Base-by-base conservation (phyloP, 2,797 vertebrate species). In the Pelobates cultripes region DNA sequence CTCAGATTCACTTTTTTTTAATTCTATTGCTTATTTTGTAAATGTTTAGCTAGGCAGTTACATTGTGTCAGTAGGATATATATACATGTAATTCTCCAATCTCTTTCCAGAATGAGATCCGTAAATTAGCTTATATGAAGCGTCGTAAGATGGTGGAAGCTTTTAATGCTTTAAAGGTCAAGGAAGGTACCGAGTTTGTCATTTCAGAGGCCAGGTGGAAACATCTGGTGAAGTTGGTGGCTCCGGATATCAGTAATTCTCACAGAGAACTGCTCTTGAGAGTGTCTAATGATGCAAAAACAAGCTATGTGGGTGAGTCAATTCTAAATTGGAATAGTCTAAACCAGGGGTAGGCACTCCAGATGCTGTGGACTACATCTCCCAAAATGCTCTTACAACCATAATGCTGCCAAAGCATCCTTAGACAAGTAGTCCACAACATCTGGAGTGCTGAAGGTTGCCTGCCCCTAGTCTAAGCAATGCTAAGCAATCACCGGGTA, bases 61-160 rank as follows among this genome's bases (percentile, higher is more conserved):
- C 28, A 28, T 28, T 28, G 28, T 28, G 28, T 2, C 28, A 28
- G 28, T 28, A 28, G 28, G 28, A 28, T 1, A 28, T 28, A 28
- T 28, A 28, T 28, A 61, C 57, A 14, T 61, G 14, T 61, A 15
- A 61, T 13, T 64, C 13, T 77, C 10, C 15, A 57, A 43, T 80
- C 3, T 51, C 53, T 86, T 87, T 74, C 55, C 85, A 99, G 97
- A 97, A 98, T 47, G 97, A 99, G 89, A 94, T 99, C 82, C 94
- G 95, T 74, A 94, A 95, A 85, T 93, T 98, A 53, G 96, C 94
- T 3, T 95, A 94, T 87, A 93, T 96, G 88, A 99, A 97, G 82
- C 90, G 89, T 53, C 92, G 92, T 88, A 98, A 98, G 89, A 97
- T 99, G 96, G 89, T 91, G 4, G 91, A 92, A 51, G 97, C 96